Conservation (phyloP, 2,888 invertebrate species). For the Charanyca ferruginea region DNA sequence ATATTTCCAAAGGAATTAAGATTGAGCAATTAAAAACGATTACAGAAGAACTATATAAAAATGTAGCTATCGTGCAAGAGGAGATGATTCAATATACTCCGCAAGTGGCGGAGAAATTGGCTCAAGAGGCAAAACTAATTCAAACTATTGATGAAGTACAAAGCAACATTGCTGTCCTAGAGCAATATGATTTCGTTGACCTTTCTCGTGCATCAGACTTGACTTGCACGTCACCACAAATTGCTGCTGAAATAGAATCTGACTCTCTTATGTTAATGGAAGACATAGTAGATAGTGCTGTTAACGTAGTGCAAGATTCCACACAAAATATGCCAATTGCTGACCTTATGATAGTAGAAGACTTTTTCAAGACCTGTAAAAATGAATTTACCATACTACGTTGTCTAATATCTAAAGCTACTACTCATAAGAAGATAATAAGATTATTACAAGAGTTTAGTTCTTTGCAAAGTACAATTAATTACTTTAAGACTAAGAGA, state of each 20-base stretch:
- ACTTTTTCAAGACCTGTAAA: conserved; percentile 80
- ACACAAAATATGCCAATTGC: conserved; percentile 71
- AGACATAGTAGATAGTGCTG: conserved; percentile 77
- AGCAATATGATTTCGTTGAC: conserved; percentile 83
- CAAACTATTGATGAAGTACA: conserved; percentile 81
- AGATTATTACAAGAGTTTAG: conserved; percentile 82
- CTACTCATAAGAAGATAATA: conserved; percentile 81
- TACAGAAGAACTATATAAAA: conserved; percentile 79
- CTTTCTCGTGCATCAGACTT: conserved; percentile 78
- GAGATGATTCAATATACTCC: conserved; percentile 79
- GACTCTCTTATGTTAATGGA: conserved; percentile 77
- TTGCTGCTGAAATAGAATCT: conserved; percentile 76
- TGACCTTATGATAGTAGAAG: conserved; percentile 78
- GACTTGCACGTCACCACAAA: conserved; percentile 71
- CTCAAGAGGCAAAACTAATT: conserved; percentile 79
- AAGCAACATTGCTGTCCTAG: conserved; percentile 80
- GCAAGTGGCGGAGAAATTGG: conserved; percentile 68
- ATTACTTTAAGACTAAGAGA: conserved; percentile 74
- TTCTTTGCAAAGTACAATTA: conserved; percentile 72
- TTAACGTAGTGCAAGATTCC: conserved; percentile 76
- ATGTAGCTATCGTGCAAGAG: conserved; percentile 78
- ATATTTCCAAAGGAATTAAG: conserved; percentile 75
- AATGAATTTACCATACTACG: conserved; percentile 80
- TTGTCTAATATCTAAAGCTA: conserved; percentile 75
- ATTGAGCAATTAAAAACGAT: conserved; percentile 77